Evolutionary conservation across 92 coral and sea anemone species (phyloP).

Genomic region (Siderastrea radians): DNA sequence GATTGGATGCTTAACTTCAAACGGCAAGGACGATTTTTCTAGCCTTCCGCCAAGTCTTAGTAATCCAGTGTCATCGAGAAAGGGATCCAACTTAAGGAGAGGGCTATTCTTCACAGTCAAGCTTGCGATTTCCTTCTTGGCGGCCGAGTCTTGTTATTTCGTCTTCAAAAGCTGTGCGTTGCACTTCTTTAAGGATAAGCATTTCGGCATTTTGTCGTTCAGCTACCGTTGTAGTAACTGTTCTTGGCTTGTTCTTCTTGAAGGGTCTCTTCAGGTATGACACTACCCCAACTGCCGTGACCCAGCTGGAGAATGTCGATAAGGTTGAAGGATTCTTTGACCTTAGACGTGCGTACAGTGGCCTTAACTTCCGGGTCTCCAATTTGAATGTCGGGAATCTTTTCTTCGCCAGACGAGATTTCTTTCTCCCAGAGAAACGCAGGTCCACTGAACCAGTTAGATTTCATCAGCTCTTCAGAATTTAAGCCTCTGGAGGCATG

Average conservation of each 20-base stretch:
- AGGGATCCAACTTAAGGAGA: neutral
- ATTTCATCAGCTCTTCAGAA: slow-evolving; percentile 23
- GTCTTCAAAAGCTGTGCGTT: slow-evolving; percentile 16
- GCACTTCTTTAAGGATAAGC: slow-evolving; percentile 31
- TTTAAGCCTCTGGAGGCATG: slow-evolving; percentile 30
- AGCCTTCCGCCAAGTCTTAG: too few species aligned
- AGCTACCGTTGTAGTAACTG: slow-evolving; percentile 29
- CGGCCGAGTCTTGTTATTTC: slow-evolving; percentile 13
- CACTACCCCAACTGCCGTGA: slow-evolving; percentile 28
- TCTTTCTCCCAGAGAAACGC: slow-evolving; percentile 33
- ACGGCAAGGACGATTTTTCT: too few species aligned
- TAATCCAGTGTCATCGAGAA: too few species aligned
- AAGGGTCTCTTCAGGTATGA: slow-evolving; percentile 31
- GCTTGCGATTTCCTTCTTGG: slow-evolving; percentile 2
- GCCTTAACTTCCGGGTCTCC: slow-evolving; percentile 29
- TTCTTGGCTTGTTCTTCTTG: slow-evolving; percentile 39
- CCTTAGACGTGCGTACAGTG: neutral
- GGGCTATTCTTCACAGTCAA: too few species aligned
- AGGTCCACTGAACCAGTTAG: slow-evolving; percentile 42
- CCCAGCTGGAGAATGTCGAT: slow-evolving; percentile 26
- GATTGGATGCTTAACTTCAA: too few species aligned
- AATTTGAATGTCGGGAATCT: slow-evolving; percentile 18
- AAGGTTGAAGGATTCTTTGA: slow-evolving; percentile 12
- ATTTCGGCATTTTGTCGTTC: slow-evolving; percentile 53
- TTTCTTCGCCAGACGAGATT: neutral